Evolutionary conservation across 2,113 vertebrate genomes (phyloP), one percentile per base, ranked within the genome.

Genomic region (Pelecanus crispus): DNA sequence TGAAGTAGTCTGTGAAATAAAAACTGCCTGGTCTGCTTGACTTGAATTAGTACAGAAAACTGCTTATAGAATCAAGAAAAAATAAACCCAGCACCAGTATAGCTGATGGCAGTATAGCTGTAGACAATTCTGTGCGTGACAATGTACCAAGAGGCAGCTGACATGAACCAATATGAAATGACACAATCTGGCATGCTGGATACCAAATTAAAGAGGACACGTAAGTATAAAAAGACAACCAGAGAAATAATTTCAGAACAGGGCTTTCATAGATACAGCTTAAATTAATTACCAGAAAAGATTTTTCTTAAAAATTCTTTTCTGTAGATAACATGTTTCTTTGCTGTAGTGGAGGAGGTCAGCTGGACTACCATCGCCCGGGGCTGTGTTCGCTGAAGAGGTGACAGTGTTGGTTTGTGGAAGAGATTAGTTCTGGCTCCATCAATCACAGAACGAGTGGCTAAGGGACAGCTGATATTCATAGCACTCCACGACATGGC

Each of bases 401-500:
- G 68, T 66, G 94, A 77, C 90, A 88, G 91, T 0, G 1, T 17
- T 72, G 59, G 42, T 42, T 94, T 89, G 62, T 2, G 16, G 89
- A 58, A 84, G 63, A 73, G 58, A 87, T 70, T 61, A 89, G 52
- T 47, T 68, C 81, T 87, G 91, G 81, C 87, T 93, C 93, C 95
- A 91, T 94, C 93, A 84, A 61, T 89, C 93, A 89, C 63, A 42
- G 86, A 79, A 36, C 11, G 32, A 52, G 79, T 55, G 79, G 77
- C 86, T 67, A 79, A 91, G 89, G 73, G 85, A 94, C 88, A 96
- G 93, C 62, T 91, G 95, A 88, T 88, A 96, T 95, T 94, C 88
- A 81, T 6, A 74, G 74, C 78, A 70, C 38, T 42, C 49, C 53
- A 32, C 0, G 3, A n/a, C 42, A 62, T 3, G 20, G 59, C 13